Evolutionary conservation across 2,797 vertebrate genomes (phyloP).

Genomic region (Phyllotis vaccarum): DNA sequence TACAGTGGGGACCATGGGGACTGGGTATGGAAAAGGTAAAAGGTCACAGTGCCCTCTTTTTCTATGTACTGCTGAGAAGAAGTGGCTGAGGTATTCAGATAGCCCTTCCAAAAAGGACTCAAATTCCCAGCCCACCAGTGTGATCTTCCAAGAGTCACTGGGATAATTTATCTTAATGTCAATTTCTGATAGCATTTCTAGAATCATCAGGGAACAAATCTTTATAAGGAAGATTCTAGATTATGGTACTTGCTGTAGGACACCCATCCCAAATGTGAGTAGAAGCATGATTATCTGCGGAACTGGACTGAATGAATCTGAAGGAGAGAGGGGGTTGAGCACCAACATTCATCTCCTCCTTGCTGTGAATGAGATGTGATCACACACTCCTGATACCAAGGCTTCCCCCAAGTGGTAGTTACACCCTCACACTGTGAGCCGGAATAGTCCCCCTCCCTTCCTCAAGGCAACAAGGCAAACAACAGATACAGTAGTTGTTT

Average conservation of each 20-base stretch:
- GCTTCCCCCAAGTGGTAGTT: neutral
- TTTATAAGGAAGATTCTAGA: neutral
- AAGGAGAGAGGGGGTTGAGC: neutral
- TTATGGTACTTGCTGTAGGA: neutral
- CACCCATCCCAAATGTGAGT: neutral
- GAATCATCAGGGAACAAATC: neutral
- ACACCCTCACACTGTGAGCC: neutral
- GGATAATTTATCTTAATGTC: neutral
- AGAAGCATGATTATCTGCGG: too few relatives aligned
- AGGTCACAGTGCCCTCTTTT: neutral
- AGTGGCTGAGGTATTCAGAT: too few relatives aligned
- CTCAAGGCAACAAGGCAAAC: neutral
- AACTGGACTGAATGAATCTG: neutral
- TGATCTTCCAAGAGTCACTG: neutral
- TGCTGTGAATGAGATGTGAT: neutral
- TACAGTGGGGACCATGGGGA: neutral
- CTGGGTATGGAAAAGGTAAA: neutral
- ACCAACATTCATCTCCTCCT: neutral
- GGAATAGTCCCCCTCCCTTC: neutral
- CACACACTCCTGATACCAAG: neutral
- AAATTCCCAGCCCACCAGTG: fast-evolving
- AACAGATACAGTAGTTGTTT: neutral
- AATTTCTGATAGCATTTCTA: neutral
- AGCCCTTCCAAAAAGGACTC: neutral
- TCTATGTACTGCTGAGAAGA: neutral